These are phyloP conservation scores for Tragulus kanchil DNA, from an alignment of 2,113 vertebrate genomes.

Conservation along the genomic window DNA sequence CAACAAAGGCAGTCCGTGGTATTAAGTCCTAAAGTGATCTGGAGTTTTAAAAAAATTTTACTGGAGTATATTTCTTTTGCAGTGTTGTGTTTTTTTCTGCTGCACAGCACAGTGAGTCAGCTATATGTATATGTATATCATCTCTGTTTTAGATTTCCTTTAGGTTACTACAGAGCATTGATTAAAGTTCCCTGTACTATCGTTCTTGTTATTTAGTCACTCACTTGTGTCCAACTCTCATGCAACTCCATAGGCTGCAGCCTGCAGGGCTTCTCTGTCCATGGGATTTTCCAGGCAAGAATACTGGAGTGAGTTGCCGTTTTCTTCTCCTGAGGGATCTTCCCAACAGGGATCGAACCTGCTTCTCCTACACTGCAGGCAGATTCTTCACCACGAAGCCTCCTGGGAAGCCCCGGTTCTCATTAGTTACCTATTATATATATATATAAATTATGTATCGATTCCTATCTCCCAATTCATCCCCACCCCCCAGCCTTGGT, in stretches of 20 bases:
- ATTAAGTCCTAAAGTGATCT: background rate
- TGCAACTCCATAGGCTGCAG: background rate
- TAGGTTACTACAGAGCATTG: too few relatives aligned
- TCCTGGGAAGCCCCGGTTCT: background rate
- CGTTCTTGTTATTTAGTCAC: background rate
- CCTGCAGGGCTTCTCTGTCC: background rate
- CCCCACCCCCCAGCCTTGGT: background rate
- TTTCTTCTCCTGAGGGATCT: background rate
- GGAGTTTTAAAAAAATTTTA: too few relatives aligned
- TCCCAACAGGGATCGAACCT: background rate
- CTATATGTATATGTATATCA: too few relatives aligned
- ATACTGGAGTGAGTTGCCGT: background rate
- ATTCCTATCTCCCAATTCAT: background rate
- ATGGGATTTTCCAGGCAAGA: background rate
- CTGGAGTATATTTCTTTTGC: too few relatives aligned
- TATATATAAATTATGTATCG: too few relatives aligned
- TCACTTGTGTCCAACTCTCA: background rate
- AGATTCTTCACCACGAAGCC: background rate
- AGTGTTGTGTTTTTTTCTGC: too few relatives aligned
- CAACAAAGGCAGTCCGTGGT: background rate
- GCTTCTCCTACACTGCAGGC: background rate
- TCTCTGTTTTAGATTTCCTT: too few relatives aligned
- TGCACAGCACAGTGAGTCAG: too few relatives aligned
- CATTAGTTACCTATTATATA: too few relatives aligned
- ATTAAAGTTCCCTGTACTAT: background rate